Evolutionary conservation across 2,888 invertebrate species (phyloP).

Genomic region (Empis livida): DNA sequence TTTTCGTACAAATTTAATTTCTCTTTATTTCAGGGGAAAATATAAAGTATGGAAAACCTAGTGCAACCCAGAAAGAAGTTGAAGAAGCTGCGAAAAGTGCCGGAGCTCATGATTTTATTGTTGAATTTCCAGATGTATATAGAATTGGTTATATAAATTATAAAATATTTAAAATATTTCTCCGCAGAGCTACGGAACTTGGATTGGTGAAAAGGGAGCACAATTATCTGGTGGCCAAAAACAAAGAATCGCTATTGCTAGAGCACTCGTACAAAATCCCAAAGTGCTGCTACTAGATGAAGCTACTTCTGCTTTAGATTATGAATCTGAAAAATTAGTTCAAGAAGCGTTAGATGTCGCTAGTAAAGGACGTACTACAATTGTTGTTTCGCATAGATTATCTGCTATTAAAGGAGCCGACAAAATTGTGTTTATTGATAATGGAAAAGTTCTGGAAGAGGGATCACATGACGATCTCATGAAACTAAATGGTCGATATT

Average conservation of each 20-base stretch:
- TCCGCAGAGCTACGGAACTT: slow-evolving; percentile 56
- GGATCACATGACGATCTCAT: slow-evolving; percentile 60
- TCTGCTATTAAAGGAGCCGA: slow-evolving; percentile 58
- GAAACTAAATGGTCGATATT: slow-evolving; percentile 47
- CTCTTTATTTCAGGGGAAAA: slow-evolving; percentile 34
- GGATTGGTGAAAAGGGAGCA: slow-evolving; percentile 64
- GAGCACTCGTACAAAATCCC: slow-evolving; percentile 62
- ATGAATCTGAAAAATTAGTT: slow-evolving; percentile 63
- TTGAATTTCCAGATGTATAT: slow-evolving; percentile 53
- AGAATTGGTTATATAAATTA: slow-evolving; percentile 17
- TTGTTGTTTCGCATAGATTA: slow-evolving; percentile 59
- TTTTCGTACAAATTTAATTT: neutral
- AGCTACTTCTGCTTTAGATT: slow-evolving; percentile 72
- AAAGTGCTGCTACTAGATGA: slow-evolving; percentile 63
- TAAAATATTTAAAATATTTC: slow-evolving; percentile 3
- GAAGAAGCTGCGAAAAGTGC: slow-evolving; percentile 55
- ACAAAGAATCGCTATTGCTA: slow-evolving; percentile 70
- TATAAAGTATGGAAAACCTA: slow-evolving; percentile 57
- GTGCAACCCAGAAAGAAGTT: slow-evolving; percentile 52
- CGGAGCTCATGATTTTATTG: slow-evolving; percentile 63
- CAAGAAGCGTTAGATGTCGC: slow-evolving; percentile 67
- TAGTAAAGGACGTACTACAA: slow-evolving; percentile 55
- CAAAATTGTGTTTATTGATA: slow-evolving; percentile 53
- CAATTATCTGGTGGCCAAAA: slow-evolving; percentile 73
- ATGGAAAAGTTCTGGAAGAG: slow-evolving; percentile 54